Percentiles rank a stretch among this genome's conserved stretches.
phyloP scores from a whole-genome alignment of 2,113 vertebrate species.

The Caranx melampygus region DNA sequence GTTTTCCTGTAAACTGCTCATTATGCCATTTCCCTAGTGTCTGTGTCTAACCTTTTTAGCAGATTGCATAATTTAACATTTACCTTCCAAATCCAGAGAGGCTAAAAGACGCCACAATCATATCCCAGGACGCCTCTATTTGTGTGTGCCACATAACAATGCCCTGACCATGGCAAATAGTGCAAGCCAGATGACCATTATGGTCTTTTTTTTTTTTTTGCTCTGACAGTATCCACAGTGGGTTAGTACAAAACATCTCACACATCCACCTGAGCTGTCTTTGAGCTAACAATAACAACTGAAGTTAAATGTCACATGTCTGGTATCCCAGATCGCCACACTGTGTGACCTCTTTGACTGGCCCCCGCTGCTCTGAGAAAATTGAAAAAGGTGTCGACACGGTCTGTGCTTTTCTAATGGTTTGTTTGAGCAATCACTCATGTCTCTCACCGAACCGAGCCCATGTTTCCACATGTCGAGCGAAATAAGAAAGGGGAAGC shows the following conservation, averaged over 20 bases:
- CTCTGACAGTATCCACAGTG: conserved; percentile 12
- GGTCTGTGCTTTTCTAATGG: conserved; percentile 42
- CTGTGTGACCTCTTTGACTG: conserved; percentile 60
- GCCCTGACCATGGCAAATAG: conserved; percentile 18
- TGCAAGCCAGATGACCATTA: conserved; percentile 45
- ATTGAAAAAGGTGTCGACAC: conserved; percentile 42
- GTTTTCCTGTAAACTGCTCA: conserved; percentile 74
- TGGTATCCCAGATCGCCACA: conserved; percentile 40
- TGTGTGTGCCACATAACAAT: conserved; percentile 35
- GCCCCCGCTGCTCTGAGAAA: conserved; percentile 32
- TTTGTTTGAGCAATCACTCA: conserved; percentile 55
- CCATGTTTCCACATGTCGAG: conserved; percentile 37
- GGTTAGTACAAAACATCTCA: conserved; percentile 37
- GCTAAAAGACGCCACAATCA: conserved; percentile 54
- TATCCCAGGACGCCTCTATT: conserved; percentile 54
- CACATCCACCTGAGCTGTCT: conserved; percentile 35
- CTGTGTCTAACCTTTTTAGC: conserved; percentile 74
- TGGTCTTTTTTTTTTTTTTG: not conserved
- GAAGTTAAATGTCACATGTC: conserved; percentile 55
- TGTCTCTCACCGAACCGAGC: conserved; percentile 30
- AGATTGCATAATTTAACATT: conserved; percentile 78
- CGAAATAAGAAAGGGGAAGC: conserved; percentile 44
- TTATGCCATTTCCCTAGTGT: conserved; percentile 68
- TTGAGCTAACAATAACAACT: conserved; percentile 45
- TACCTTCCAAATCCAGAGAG: conserved; percentile 69